Percentiles rank a stretch among this genome's conserved stretches.
These are phyloP conservation scores for Ceratosolen solmsi DNA, from an alignment of 1,140 invertebrate species.

Conservation along the genomic window DNA sequence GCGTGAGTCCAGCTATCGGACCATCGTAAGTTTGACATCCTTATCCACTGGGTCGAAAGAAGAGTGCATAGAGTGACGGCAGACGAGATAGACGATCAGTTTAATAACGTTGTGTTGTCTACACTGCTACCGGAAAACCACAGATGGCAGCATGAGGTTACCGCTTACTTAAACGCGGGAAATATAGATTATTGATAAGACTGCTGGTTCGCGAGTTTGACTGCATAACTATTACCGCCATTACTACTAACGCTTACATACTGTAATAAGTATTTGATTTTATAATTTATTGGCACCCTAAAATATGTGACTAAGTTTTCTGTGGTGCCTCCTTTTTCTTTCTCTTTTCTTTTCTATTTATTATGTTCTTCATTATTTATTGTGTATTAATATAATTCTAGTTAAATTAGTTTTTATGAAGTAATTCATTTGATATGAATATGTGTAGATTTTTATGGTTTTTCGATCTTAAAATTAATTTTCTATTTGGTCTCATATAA, in stretches of 20 bases:
- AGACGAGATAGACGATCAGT: neutral
- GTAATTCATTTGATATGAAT: no score
- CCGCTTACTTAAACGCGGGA: constrained; percentile 49
- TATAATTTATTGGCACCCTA: no score
- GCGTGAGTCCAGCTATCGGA: neutral
- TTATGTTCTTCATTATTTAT: no score
- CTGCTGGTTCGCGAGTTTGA: neutral
- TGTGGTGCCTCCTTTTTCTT: no score
- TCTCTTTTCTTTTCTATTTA: no score
- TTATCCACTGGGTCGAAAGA: constrained; percentile 56
- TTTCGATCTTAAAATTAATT: neutral
- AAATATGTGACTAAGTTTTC: no score
- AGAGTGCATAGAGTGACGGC: neutral
- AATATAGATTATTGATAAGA: constrained; percentile 60
- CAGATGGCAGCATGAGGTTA: constrained; percentile 67
- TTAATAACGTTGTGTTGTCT: neutral
- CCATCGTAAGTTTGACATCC: constrained; percentile 48
- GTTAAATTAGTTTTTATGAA: no score
- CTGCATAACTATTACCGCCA: no score
- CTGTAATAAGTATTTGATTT: no score
- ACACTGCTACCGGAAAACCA: constrained; percentile 36
- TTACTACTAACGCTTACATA: no score
- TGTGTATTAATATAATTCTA: no score
- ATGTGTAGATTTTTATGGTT: no score
- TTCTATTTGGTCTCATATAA: neutral